Percentiles rank a stretch among this genome's conserved stretches.
Evolutionary conservation across 2,113 vertebrate species (phyloP).

Genomic region (Apaloderma vittatum): DNA sequence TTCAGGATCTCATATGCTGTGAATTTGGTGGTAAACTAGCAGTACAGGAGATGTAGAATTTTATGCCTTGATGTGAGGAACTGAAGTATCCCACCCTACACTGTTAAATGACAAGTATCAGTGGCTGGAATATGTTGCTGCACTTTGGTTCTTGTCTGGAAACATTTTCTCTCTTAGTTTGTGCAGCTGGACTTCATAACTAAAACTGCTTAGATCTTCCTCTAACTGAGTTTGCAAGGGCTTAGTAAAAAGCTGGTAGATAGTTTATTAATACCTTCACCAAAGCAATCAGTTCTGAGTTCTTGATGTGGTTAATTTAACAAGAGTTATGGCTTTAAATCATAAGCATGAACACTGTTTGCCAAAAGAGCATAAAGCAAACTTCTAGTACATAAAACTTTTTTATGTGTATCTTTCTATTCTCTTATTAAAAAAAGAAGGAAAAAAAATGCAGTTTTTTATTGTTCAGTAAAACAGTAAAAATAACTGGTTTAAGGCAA

Average conservation of each 20-base stretch:
- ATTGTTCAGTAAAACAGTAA: not conserved
- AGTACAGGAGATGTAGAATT: not conserved
- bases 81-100: too few species aligned
- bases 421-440: too few species aligned
- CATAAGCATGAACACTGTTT: not conserved
- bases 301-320: not conserved
- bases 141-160: constrained; percentile 3
- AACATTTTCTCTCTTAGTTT: not conserved
- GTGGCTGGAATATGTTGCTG: not conserved
- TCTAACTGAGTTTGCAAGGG: not conserved
- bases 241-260: not conserved
- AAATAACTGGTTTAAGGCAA: not conserved
- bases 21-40: not conserved
- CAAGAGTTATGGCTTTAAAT: not conserved
- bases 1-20: not conserved
- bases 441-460: not conserved
- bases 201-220: not conserved
- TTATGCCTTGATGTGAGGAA: not conserved
- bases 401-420: not conserved
- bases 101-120: not conserved
- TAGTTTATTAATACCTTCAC: not conserved
- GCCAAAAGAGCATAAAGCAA: not conserved
- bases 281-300: not conserved
- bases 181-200: not conserved
- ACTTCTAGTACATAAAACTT: not conserved